A percentile compares a stretch with the other conserved stretches of the same genome.
Evolutionary conservation across 2,888 invertebrate genomes (phyloP).

Genomic region (Amiota communis): DNA sequence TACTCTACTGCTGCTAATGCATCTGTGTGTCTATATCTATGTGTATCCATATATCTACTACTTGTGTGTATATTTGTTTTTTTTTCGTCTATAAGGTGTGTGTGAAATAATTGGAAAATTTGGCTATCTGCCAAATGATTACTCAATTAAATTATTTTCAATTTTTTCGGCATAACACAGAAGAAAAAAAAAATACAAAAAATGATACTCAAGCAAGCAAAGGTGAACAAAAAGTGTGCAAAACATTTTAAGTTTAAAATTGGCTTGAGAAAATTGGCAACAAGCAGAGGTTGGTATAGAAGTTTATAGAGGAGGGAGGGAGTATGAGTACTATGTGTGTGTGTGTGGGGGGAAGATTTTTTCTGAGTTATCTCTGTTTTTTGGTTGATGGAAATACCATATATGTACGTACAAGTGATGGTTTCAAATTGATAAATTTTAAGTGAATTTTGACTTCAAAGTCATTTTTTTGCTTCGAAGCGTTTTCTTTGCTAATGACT

Average conservation of each 20-base stretch:
- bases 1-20: neutral
- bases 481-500: too few species aligned
- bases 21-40: neutral
- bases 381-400: too few species aligned
- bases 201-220: neutral
- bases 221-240: slow-evolving; percentile 7
- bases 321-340: too few species aligned
- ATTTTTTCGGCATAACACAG: slow-evolving; percentile 17
- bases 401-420: neutral
- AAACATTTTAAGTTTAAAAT: slow-evolving; percentile 4
- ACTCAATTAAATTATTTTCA: slow-evolving; percentile 36
- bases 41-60: neutral
- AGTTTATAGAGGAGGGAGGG: neutral
- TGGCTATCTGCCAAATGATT: slow-evolving; percentile 23
- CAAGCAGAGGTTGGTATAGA: neutral
- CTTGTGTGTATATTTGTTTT: neutral
- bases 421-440: neutral
- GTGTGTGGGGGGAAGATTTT: neutral
- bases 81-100: neutral
- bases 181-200: neutral
- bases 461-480: neutral
- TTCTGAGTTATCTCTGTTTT: neutral
- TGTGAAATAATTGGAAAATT: slow-evolving; percentile 28
- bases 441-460: neutral
- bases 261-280: slow-evolving; percentile 18